phyloP scores from a whole-genome alignment of 1,140 invertebrate genomes.

The Microplitis demolitor region DNA sequence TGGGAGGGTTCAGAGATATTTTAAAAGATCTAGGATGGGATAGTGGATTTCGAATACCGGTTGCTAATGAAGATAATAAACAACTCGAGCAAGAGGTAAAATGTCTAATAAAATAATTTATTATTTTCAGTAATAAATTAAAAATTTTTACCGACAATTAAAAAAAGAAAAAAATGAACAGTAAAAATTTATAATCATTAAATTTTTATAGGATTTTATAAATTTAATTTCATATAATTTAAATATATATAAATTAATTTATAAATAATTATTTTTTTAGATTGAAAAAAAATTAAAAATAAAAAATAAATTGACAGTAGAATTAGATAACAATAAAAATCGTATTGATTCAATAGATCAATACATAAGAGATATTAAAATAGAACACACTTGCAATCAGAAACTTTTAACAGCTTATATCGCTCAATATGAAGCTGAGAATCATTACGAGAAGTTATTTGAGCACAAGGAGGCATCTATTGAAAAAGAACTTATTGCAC shows the following conservation, averaged over 20 bases:
- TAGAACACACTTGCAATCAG: conserved; percentile 50
- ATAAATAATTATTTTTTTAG: conserved; percentile 39
- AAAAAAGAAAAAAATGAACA: no score
- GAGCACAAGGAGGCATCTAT: conserved; percentile 61
- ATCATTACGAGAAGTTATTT: conserved; percentile 62
- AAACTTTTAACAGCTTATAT: conserved; percentile 65
- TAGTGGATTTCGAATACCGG: conserved; percentile 72
- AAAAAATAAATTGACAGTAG: conserved; percentile 37
- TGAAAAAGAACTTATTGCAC: conserved; percentile 59
- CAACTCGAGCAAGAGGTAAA: conserved; percentile 65
- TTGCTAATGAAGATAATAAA: conserved; percentile 74
- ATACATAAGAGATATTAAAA: conserved; percentile 37
- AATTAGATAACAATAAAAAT: conserved; percentile 43
- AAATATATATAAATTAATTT: not conserved
- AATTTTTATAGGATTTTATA: no score
- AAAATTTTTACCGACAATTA: no score
- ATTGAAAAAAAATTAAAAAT: conserved; percentile 49
- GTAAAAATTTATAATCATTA: no score
- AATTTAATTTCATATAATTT: no score
- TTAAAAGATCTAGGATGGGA: conserved; percentile 73
- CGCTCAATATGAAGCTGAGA: conserved; percentile 67
- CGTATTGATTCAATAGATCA: conserved; percentile 43
- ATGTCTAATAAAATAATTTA: no score
- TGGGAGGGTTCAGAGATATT: conserved; percentile 62
- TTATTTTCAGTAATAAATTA: no score